These are phyloP conservation scores for Xiphorhynchus elegans DNA, from an alignment of 2,113 vertebrate genomes.

Conservation along the genomic window DNA sequence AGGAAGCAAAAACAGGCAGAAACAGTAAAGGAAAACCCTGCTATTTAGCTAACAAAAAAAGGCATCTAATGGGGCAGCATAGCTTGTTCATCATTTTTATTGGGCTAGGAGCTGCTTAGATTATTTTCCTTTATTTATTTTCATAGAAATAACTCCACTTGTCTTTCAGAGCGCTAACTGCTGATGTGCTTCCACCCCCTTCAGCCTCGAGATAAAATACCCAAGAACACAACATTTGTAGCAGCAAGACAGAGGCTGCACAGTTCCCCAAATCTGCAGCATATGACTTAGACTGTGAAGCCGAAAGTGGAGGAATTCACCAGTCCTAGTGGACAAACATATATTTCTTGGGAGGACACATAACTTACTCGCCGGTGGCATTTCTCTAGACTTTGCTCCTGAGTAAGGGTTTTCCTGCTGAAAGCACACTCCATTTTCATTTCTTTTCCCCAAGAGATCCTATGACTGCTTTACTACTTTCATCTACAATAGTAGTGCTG, in stretches of 20 bases:
- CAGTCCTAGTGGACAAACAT: background rate
- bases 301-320: background rate
- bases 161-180: background rate
- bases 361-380: background rate
- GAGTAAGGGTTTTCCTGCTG: background rate
- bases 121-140: background rate
- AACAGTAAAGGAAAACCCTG: background rate
- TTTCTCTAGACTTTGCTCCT: background rate
- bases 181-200: background rate
- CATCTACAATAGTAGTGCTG: background rate
- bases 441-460: background rate
- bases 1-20: conserved; percentile 4
- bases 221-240: background rate
- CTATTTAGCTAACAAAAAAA: background rate
- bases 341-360: background rate
- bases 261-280: background rate
- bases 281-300: background rate
- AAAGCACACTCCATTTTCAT: background rate
- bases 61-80: background rate
- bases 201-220: background rate
- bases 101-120: background rate
- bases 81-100: conserved; percentile 27
- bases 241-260: background rate
- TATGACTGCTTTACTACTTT: background rate
- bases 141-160: background rate